A percentile compares a stretch with the other conserved stretches of the same genome.
These are phyloP conservation scores for Atopsyche davidsoni DNA, from an alignment of 1,140 invertebrate genomes.

Conservation along the genomic window DNA sequence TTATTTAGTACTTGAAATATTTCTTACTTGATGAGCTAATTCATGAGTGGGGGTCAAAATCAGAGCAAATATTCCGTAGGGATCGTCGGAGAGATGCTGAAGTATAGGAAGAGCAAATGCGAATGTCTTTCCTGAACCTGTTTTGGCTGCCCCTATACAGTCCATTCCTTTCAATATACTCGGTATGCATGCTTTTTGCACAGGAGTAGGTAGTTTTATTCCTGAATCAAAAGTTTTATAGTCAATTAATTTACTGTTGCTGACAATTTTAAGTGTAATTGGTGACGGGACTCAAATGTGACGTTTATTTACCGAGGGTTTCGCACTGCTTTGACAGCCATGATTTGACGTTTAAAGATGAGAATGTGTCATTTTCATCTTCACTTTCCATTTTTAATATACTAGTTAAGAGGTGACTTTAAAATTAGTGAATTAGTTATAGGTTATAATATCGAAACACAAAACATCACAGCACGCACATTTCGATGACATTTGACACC, in stretches of 20 bases:
- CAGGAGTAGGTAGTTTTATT: conserved; percentile 74
- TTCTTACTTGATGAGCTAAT: conserved; percentile 68
- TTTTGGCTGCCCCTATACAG: conserved; percentile 93
- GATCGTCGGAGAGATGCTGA: conserved; percentile 84
- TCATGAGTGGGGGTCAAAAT: conserved; percentile 94
- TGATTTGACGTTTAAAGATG: conserved; percentile 39
- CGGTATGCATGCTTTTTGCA: conserved; percentile 77
- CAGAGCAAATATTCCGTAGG: conserved; percentile 92
- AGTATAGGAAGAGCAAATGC: conserved; percentile 95
- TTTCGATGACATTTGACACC: too few species aligned
- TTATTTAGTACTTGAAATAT: conserved; percentile 9
- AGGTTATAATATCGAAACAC: too few species aligned
- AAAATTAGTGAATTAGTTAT: too few species aligned
- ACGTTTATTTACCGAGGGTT: conserved; percentile 36
- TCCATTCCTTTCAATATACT: conserved; percentile 76
- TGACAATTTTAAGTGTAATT: neutral
- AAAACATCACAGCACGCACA: too few species aligned
- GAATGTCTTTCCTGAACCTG: conserved; percentile 96
- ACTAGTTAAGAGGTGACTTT: too few species aligned
- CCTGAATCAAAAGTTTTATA: conserved; percentile 48
- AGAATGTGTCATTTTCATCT: conserved; percentile 29
- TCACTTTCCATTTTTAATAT: conserved; percentile 13
- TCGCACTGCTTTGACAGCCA: conserved; percentile 46
- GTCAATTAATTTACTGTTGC: neutral
- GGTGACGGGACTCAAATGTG: conserved; percentile 1